Evolutionary conservation across 2,797 vertebrate species (phyloP), one percentile per base, ranked within the genome.

Genomic region (Micropoecilia bifurca): DNA sequence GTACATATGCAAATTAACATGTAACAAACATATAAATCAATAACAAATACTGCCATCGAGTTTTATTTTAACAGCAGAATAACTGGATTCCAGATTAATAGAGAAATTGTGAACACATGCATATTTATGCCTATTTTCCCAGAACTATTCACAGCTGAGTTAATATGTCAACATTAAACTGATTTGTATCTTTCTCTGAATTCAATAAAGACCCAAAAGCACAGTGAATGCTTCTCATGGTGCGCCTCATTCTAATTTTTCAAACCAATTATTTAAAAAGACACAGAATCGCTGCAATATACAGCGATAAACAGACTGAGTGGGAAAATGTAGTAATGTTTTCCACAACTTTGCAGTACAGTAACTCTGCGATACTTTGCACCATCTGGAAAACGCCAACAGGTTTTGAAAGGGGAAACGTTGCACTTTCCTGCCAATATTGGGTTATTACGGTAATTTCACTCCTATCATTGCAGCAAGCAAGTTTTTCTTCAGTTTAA

Each of bases 311-410:
- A 39, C 25, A 50, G 57, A 66, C 80, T 53, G 14, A 77, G 22
- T 47, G 43, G n/a, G 46, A 75, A 59, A 75, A 74, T 73, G 18
- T 63, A 68, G 55, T 75, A 33, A 75, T 78, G 48, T 33, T 28
- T 53, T 18, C 43, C 53, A 2, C 33, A 57, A 16, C 4, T 50
- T 50, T 22, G 48, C 18, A 50, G 48, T 7, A 50, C 20, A 6
- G 20, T 50, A 50, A 50, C 20, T 48, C 47, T 48, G 18, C 1
- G 16, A 48, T 48, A 20, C 1, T 20, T 48, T 48, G 47, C 47
- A 4, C 18, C 47, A 48, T 48, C 47, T 50, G 48, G 22, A 50
- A 50, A 50, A 50, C 48, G 0, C 6, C 48, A 50, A 7, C 20
- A 22, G 48, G 22, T 22, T 50, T 6, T 22, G 48, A 50, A 22